phyloP scores from a whole-genome alignment of 2,797 vertebrate genomes.

The Poeciliopsis presidionis region DNA sequence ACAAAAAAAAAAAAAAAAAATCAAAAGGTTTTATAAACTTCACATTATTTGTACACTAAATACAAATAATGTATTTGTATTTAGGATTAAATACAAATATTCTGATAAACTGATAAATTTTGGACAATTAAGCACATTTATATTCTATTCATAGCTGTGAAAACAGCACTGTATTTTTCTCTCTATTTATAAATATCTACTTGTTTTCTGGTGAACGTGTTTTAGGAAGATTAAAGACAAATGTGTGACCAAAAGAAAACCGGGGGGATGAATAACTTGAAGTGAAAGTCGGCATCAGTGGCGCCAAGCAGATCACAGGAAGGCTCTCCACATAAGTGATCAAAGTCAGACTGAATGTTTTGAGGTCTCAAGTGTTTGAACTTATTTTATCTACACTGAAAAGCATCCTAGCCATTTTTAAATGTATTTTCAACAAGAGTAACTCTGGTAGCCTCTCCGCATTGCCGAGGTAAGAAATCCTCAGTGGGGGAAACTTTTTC shows the following conservation, averaged over 20 bases:
- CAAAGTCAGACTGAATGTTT: conserved; percentile 1
- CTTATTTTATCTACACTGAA: background rate
- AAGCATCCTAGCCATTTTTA: background rate
- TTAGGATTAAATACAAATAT: too few relatives aligned
- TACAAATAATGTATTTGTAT: background rate
- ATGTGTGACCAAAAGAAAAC: background rate
- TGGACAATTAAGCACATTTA: background rate
- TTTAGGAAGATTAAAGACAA: background rate
- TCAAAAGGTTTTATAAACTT: background rate
- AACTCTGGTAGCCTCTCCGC: background rate
- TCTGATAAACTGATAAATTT: background rate
- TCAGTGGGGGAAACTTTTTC: background rate
- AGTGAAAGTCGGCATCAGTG: background rate
- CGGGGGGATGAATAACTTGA: background rate
- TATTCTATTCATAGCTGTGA: background rate
- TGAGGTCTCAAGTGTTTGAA: background rate
- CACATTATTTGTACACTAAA: too few relatives aligned
- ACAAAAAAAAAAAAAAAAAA: background rate
- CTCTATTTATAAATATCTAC: background rate
- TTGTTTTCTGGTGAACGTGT: background rate
- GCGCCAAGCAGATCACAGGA: background rate
- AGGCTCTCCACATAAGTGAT: conserved; percentile 1
- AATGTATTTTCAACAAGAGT: background rate
- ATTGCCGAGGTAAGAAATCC: background rate
- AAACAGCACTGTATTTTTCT: background rate